Evolutionary conservation across 2,888 invertebrate species (phyloP).

Genomic region (Diogma glabrata): DNA sequence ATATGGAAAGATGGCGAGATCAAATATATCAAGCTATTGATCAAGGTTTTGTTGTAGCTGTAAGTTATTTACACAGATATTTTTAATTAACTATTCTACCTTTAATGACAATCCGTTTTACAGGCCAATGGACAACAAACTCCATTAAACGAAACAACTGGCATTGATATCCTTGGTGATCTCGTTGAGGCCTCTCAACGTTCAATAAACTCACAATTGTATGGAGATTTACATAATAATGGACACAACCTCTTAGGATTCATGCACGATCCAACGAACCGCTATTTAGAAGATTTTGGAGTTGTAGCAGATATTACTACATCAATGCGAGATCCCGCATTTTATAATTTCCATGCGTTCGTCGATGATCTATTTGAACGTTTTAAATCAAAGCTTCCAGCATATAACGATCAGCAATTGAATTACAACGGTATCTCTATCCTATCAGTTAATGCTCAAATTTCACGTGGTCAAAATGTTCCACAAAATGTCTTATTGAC

Average conservation of each 20-base stretch:
- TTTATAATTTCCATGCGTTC: slow-evolving; percentile 76
- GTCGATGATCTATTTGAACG: slow-evolving; percentile 63
- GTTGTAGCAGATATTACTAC: slow-evolving; percentile 73
- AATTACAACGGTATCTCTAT: slow-evolving; percentile 19
- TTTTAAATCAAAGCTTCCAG: slow-evolving; percentile 49
- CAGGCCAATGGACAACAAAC: slow-evolving; percentile 14
- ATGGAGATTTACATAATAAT: slow-evolving; percentile 73
- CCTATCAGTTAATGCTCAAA: slow-evolving; percentile 22
- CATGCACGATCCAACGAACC: slow-evolving; percentile 66
- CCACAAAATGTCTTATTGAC: slow-evolving; percentile 37
- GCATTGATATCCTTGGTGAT: slow-evolving; percentile 70
- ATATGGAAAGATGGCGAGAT: slow-evolving; percentile 56
- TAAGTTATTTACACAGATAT: slow-evolving; percentile 29
- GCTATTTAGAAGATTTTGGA: slow-evolving; percentile 55
- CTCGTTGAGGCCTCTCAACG: slow-evolving; percentile 60
- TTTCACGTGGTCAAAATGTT: slow-evolving; percentile 22
- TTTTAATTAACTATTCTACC: background rate
- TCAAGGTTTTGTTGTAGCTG: slow-evolving; percentile 43
- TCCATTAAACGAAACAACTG: slow-evolving; percentile 38
- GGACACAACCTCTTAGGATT: slow-evolving; percentile 67
- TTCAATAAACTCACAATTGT: slow-evolving; percentile 53
- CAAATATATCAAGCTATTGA: slow-evolving; percentile 57
- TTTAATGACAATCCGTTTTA: background rate
- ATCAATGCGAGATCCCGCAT: slow-evolving; percentile 76
- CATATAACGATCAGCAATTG: slow-evolving; percentile 38